Base-by-base conservation (phyloP, 1,140 invertebrate genomes). In the Wiebesia pumilae region DNA sequence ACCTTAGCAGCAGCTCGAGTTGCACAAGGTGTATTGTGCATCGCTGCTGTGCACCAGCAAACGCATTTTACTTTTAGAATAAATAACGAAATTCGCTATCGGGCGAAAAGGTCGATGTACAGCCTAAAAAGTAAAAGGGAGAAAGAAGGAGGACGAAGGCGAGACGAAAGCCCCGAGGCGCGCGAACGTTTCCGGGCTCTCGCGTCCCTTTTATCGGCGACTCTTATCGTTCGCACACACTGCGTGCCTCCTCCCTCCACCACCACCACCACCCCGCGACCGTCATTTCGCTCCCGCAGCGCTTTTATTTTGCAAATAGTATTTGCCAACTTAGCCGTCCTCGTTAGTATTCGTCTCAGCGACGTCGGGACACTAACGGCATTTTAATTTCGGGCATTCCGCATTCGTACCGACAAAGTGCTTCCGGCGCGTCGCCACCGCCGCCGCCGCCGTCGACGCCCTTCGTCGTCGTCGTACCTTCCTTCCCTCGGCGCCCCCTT, bases 371-470 rank as follows among this genome's bases (percentile, higher is more conserved):
- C 88, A 86, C 84, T 84, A 87, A 73, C 83, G 89, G 90, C 89
- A 90, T 90, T 90, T 90, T 90, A 90, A 90, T 90, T 89, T 86
- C 86, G 88, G 85, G 80, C 85, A 81, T 86, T 86, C 85, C 85
- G 85, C 86, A 87, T 83, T 87, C 80, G 81, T 87, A 80, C 86
- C 81, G 86, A 87, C 81, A 87, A 87, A 87, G 81, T 87, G 86
- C 81, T 83, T 87, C 86, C 81, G 80, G 81, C 75, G 58, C 69
- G 47, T 58, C 47, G 43, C n/a, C 79, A 24, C 35, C 12, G 40
- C 78, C 62, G 35, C 24, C 7, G 38, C 7, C 43, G 10, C 27
- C 75, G 75, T 30, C 40, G 27, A 51, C 19, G 40, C n/a, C 43
- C n/a, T 10, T 30, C 75, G 43, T 30, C 16, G 30, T 38, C 33